Evolutionary conservation across 2,797 vertebrate species (phyloP).

Genomic region (Brachyalestes nurse): DNA sequence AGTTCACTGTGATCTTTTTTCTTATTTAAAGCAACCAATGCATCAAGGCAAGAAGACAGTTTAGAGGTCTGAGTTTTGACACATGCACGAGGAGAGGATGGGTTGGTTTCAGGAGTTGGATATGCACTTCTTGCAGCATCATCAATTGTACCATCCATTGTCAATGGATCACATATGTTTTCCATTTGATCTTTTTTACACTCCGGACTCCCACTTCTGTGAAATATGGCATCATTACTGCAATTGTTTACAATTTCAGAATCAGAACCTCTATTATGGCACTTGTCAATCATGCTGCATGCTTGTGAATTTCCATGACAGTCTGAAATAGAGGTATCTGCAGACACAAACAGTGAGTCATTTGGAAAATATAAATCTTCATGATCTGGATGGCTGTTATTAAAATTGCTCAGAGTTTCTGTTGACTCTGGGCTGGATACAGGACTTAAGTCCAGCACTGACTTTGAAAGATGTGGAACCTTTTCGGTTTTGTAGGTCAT

Average conservation of each 20-base stretch:
- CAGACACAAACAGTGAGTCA: conserved; percentile 73
- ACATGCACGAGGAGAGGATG: conserved; percentile 73
- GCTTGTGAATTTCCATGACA: conserved; percentile 70
- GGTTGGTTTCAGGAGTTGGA: conserved; percentile 62
- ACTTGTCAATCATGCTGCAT: conserved; percentile 85
- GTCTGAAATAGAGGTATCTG: conserved; percentile 78
- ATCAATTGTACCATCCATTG: conserved; percentile 70
- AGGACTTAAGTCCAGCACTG: conserved; percentile 89
- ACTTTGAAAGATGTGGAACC: conserved; percentile 83
- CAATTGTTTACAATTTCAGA: conserved; percentile 69
- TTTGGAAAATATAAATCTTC: conserved; percentile 81
- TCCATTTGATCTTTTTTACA: conserved; percentile 71
- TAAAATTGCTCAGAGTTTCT: conserved; percentile 75
- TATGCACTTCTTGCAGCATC: conserved; percentile 72
- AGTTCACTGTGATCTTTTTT: conserved; percentile 83
- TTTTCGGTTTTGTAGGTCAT: conserved; percentile 79
- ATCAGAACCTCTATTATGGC: conserved; percentile 80
- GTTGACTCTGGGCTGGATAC: conserved; percentile 92
- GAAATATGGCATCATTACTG: conserved; percentile 57
- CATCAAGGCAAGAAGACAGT: conserved; percentile 92
- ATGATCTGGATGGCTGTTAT: conserved; percentile 77
- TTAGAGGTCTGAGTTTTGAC: conserved; percentile 86
- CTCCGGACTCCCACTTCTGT: conserved; percentile 65
- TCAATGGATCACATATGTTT: conserved; percentile 67
- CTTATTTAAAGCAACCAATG: conserved; percentile 89